phyloP scores from a whole-genome alignment of 2,888 invertebrate genomes.

The Xestia rhomboidea region DNA sequence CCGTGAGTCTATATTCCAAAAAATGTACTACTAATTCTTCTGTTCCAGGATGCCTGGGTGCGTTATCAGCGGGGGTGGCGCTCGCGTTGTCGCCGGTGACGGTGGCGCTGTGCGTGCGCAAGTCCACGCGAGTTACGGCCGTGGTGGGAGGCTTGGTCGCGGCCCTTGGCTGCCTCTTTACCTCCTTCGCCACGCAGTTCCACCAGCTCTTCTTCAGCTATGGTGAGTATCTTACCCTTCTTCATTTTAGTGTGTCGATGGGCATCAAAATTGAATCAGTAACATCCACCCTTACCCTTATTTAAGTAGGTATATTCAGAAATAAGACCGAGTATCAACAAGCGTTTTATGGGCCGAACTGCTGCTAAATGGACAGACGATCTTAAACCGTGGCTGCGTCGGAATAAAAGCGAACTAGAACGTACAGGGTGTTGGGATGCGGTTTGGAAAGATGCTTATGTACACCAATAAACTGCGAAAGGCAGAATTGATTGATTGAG shows the following conservation, averaged over 20 bases:
- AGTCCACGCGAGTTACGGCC: constrained; percentile 96
- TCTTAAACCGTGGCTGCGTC: background rate
- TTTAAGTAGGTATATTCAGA: background rate
- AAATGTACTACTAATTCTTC: constrained; percentile 24
- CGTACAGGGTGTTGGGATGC: background rate
- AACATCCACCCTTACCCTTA: background rate
- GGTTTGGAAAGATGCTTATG: background rate
- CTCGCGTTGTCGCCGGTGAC: constrained; percentile 95
- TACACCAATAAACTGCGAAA: background rate
- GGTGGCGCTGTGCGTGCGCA: constrained; percentile 95
- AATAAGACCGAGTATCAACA: background rate
- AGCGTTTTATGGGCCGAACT: background rate
- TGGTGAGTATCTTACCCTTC: constrained; percentile 76
- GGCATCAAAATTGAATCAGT: background rate
- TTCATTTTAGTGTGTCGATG: background rate
- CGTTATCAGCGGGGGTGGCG: constrained; percentile 94
- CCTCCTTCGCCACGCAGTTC: constrained; percentile 96
- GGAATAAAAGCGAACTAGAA: background rate
- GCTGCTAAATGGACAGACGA: background rate
- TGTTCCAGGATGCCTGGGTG: constrained; percentile 95
- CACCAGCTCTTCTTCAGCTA: constrained; percentile 97
- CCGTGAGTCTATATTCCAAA: background rate
- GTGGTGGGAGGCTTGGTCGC: constrained; percentile 96
- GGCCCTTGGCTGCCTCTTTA: constrained; percentile 96
- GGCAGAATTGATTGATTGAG: background rate